These are phyloP conservation scores for Odontomyia ornata DNA, from an alignment of 2,888 invertebrate species.

Conservation along the genomic window DNA sequence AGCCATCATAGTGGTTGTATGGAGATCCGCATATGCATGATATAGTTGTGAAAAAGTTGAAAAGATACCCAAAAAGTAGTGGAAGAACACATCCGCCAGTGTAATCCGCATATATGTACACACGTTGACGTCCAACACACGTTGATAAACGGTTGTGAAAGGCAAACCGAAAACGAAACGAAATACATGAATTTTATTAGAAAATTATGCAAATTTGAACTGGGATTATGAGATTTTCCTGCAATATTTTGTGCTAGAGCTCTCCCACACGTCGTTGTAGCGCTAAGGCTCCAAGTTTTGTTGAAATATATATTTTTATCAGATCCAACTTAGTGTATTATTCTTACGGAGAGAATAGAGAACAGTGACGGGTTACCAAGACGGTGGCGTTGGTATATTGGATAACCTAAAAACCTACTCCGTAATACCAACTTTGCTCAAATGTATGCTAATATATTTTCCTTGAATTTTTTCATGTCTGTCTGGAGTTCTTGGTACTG, in stretches of 20 bases:
- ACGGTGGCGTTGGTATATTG: background rate
- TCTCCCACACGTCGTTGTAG: background rate
- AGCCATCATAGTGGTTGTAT: background rate
- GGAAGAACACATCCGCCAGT: background rate
- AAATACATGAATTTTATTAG: constrained; percentile 48
- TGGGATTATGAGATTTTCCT: constrained; percentile 47
- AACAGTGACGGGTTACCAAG: background rate
- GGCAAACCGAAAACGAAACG: constrained; percentile 34
- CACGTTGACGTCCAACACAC: background rate
- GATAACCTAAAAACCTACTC: background rate
- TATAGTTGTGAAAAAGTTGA: background rate
- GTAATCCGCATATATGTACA: constrained; percentile 2
- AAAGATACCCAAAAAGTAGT: background rate
- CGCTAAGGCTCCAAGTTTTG: background rate
- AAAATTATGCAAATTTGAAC: constrained; percentile 45
- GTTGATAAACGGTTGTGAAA: constrained; percentile 35
- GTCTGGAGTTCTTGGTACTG: background rate
- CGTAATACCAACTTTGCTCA: no score
- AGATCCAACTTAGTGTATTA: constrained; percentile 37
- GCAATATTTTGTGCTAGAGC: constrained; percentile 42
- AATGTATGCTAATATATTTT: background rate
- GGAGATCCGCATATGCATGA: background rate
- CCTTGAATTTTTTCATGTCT: background rate
- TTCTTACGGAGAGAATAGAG: background rate
- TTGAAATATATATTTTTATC: constrained; percentile 44